Conservation (phyloP, 2,113 vertebrate species). For the Hippocampus barbouri region DNA sequence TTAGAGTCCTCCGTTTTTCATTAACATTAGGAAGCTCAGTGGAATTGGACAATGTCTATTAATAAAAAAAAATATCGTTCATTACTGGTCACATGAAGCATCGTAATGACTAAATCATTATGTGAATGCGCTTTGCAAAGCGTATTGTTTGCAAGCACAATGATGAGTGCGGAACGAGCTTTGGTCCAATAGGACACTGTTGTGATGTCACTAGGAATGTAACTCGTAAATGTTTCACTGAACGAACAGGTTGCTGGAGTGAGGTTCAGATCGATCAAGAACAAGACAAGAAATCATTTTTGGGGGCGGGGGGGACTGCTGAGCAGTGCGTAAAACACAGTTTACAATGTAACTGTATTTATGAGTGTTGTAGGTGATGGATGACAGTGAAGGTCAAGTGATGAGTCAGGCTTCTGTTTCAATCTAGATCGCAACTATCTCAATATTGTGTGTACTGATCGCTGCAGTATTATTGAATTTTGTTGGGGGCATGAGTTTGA, state of each 20-base stretch:
- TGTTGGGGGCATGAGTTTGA: neutral
- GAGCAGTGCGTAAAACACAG: neutral
- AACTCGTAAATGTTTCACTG: neutral
- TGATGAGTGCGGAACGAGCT: neutral
- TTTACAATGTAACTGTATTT: neutral
- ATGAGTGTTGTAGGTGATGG: neutral
- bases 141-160: neutral
- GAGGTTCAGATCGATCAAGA: neutral
- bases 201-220: neutral
- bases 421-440: neutral
- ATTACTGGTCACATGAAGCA: neutral
- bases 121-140: neutral
- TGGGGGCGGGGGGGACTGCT: neutral
- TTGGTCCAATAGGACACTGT: no score
- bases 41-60: neutral
- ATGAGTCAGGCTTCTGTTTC: neutral
- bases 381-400: neutral
- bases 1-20: neutral
- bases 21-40: constrained; percentile 3
- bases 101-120: neutral
- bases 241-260: neutral
- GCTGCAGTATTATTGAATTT: neutral
- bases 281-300: neutral
- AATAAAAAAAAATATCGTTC: neutral
- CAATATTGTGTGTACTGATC: neutral